Evolutionary conservation across 2,888 invertebrate species (phyloP).

Genomic region (Volucella zonaria): DNA sequence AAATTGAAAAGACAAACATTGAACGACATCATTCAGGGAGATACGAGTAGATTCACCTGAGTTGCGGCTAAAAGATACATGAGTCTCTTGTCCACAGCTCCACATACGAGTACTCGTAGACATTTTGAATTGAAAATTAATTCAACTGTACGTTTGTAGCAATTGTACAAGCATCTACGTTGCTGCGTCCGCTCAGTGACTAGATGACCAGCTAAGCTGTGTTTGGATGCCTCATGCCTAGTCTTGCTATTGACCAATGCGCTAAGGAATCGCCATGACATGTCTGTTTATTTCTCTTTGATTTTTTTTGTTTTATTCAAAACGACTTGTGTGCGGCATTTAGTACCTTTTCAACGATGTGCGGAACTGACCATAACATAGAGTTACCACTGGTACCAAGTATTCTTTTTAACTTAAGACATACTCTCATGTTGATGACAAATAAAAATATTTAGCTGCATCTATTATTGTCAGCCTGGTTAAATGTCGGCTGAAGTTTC

Average conservation of each 20-base stretch:
- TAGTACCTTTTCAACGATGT: constrained; percentile 61
- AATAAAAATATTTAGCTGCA: constrained; percentile 47
- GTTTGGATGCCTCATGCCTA: constrained; percentile 1
- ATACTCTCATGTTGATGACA: neutral
- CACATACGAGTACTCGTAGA: constrained; percentile 39
- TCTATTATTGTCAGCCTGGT: constrained; percentile 45
- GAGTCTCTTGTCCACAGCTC: neutral
- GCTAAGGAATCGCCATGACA: constrained; percentile 64
- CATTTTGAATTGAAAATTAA: constrained; percentile 75
- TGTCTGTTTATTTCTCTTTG: constrained; percentile 50
- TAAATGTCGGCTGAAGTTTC: constrained; percentile 60
- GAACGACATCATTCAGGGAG: constrained; percentile 49
- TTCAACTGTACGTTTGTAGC: constrained; percentile 69
- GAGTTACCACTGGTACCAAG: constrained; percentile 53
- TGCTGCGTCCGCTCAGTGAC: constrained; percentile 17
- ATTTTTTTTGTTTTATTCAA: too few species aligned
- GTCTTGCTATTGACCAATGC: constrained; percentile 34
- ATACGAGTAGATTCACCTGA: constrained; percentile 55
- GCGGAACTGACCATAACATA: constrained; percentile 67
- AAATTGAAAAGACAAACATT: constrained; percentile 45
- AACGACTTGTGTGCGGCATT: constrained; percentile 71
- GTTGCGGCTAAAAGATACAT: constrained; percentile 13
- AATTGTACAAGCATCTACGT: constrained; percentile 39
- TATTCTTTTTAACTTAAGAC: constrained; percentile 34
- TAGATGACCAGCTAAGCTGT: constrained; percentile 9